Evolutionary conservation across 2,113 vertebrate species (phyloP).

Genomic region (Pterophyllum scalare): DNA sequence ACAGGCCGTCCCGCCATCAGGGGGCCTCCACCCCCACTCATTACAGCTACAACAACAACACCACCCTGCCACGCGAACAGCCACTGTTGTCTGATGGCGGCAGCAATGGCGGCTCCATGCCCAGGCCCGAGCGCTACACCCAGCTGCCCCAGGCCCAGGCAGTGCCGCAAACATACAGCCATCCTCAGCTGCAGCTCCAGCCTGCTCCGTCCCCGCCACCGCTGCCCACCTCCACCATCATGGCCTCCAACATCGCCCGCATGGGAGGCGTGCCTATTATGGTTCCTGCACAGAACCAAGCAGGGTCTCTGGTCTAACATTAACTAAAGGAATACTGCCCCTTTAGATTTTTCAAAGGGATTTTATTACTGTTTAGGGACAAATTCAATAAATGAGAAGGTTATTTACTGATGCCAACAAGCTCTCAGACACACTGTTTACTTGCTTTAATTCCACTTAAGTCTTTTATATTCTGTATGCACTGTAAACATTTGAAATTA

Average conservation of each 20-base stretch:
- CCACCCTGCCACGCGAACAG: slow-evolving; percentile 57
- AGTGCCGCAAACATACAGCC: slow-evolving; percentile 53
- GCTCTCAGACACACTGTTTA: slow-evolving; percentile 46
- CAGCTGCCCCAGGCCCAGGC: slow-evolving; percentile 71
- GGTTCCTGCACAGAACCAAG: slow-evolving; percentile 90
- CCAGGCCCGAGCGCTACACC: slow-evolving; percentile 74
- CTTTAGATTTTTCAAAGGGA: slow-evolving; percentile 3
- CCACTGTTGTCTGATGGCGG: slow-evolving; percentile 29
- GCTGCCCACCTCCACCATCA: slow-evolving; percentile 70
- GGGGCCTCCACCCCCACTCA: slow-evolving; percentile 68
- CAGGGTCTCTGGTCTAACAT: slow-evolving; percentile 88
- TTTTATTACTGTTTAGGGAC: slow-evolving; percentile 28
- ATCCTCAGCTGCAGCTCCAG: slow-evolving; percentile 56
- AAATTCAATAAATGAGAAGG: background rate
- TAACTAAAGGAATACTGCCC: background rate
- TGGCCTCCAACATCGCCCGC: slow-evolving; percentile 82
- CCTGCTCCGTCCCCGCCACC: slow-evolving; percentile 48
- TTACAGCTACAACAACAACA: slow-evolving; percentile 76
- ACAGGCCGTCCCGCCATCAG: slow-evolving; percentile 63
- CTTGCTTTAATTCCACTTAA: slow-evolving; percentile 48
- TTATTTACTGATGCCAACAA: background rate
- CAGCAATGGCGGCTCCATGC: slow-evolving; percentile 69
- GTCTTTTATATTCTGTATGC: slow-evolving; percentile 64
- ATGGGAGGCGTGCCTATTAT: slow-evolving; percentile 91
- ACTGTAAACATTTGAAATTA: slow-evolving; percentile 51